These are phyloP conservation scores for Atopsyche davidsoni DNA, from an alignment of 1,140 invertebrate genomes.

Conservation along the genomic window DNA sequence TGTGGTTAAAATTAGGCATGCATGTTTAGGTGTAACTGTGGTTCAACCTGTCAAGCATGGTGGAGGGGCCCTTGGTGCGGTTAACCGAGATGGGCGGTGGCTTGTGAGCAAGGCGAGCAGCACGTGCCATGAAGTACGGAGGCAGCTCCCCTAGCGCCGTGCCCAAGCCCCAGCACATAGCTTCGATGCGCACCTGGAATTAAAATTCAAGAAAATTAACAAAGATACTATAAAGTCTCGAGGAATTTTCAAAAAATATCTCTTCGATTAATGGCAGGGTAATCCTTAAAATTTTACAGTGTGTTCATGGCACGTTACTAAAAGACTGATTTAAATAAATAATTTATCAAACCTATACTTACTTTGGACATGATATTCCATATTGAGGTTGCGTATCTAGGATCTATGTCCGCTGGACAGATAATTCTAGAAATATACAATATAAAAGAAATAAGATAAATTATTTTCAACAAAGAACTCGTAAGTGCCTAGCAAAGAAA, in stretches of 20 bases:
- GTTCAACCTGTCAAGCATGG: slow-evolving; percentile 21
- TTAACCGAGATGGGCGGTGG: slow-evolving; percentile 10
- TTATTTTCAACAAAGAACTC: too few species aligned
- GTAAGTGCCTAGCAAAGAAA: too few species aligned
- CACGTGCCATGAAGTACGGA: slow-evolving; percentile 95
- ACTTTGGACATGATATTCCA: slow-evolving; percentile 92
- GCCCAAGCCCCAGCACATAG: slow-evolving; percentile 96
- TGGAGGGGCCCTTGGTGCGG: slow-evolving; percentile 1
- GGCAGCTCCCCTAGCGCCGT: slow-evolving; percentile 96
- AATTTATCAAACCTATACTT: background rate
- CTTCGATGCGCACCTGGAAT: slow-evolving; percentile 72
- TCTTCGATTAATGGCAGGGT: too few species aligned
- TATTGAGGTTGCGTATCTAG: slow-evolving; percentile 55
- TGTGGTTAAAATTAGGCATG: background rate
- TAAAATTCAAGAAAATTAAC: too few species aligned
- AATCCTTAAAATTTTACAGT: too few species aligned
- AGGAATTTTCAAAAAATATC: too few species aligned
- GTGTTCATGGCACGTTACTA: background rate
- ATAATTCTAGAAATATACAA: slow-evolving; percentile 66
- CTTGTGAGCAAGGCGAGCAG: slow-evolving; percentile 66
- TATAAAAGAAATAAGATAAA: too few species aligned
- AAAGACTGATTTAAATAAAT: background rate
- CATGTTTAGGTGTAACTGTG: background rate
- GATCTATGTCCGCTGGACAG: slow-evolving; percentile 62
- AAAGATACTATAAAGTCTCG: too few species aligned